phyloP scores from a whole-genome alignment of 2,888 invertebrate species.

The Ferdinandea cuprea region DNA sequence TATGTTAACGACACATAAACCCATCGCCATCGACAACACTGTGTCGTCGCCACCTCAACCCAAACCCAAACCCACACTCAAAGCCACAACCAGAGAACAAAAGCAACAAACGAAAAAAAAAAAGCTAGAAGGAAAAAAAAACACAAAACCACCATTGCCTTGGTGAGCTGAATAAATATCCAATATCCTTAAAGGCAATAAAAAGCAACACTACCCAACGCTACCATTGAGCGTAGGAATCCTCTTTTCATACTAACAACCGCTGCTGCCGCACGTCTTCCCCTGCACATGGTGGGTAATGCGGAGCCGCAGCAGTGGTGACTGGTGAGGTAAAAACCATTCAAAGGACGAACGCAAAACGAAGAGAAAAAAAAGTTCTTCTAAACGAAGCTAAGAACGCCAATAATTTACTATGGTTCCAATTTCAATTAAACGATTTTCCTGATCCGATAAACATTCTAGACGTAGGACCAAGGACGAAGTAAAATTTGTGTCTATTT shows the following conservation, averaged over 20 bases:
- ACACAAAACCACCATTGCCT: slow-evolving; percentile 28
- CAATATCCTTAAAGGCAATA: slow-evolving; percentile 64
- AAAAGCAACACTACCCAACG: slow-evolving; percentile 51
- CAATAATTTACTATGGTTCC: slow-evolving; percentile 71
- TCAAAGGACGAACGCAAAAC: slow-evolving; percentile 5
- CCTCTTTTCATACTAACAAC: slow-evolving; percentile 10
- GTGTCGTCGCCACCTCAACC: slow-evolving; percentile 36
- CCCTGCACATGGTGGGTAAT: slow-evolving; percentile 2
- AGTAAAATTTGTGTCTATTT: slow-evolving; percentile 12
- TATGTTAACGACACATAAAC: slow-evolving; percentile 62
- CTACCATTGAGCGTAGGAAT: slow-evolving; percentile 21
- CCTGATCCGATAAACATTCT: slow-evolving; percentile 54
- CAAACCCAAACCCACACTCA: not conserved
- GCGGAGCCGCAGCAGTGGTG: slow-evolving; percentile 51
- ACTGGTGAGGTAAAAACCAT: slow-evolving; percentile 55
- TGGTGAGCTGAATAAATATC: slow-evolving; percentile 54
- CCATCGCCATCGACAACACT: slow-evolving; percentile 45
- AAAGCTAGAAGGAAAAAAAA: too few relatives aligned
- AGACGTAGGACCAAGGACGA: slow-evolving; percentile 16
- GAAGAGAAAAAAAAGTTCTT: slow-evolving; percentile 11
- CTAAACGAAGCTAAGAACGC: slow-evolving; percentile 56
- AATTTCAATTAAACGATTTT: slow-evolving; percentile 72
- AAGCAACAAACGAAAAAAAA: not conserved
- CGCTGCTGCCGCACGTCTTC: too few relatives aligned
- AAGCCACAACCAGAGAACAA: slow-evolving; percentile 1